A percentile compares a stretch with the other conserved stretches of the same genome.
These are phyloP conservation scores for Nipponia nippon DNA, from an alignment of 2,113 vertebrate genomes.

Conservation along the genomic window DNA sequence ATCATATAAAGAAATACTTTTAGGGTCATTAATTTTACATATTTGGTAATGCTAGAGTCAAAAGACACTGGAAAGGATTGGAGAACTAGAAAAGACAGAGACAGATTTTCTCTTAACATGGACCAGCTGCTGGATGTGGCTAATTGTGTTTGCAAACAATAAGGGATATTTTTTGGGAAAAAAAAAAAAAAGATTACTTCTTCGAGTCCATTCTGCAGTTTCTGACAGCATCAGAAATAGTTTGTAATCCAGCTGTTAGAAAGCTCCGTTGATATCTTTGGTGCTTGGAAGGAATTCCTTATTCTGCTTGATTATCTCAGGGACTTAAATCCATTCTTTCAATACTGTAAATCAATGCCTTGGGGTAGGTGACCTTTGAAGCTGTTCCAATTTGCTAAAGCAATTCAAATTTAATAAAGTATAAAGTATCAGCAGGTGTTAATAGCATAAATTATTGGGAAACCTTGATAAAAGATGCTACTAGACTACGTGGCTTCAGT, in stretches of 20 bases:
- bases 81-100: not conserved
- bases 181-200: not conserved
- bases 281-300: not conserved
- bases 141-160: rapidly evolving
- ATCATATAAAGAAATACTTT: not conserved
- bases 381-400: conserved; percentile 4
- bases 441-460: not conserved
- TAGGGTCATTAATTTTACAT: not conserved
- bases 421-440: not conserved
- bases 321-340: not conserved
- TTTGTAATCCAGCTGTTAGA: not conserved
- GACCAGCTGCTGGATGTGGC: not conserved
- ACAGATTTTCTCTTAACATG: not conserved
- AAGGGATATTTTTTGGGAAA: not conserved
- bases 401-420: conserved; percentile 23
- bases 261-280: not conserved
- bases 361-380: conserved; percentile 42
- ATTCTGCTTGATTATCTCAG: conserved; percentile 3
- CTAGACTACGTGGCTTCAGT: not conserved
- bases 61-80: not conserved
- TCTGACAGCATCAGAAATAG: not conserved
- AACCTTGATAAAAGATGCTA: not conserved
- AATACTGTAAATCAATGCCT: not conserved
- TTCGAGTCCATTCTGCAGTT: not conserved
- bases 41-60: not conserved